phyloP scores from a whole-genome alignment of 2,113 vertebrate genomes.

The Etia nguti region DNA sequence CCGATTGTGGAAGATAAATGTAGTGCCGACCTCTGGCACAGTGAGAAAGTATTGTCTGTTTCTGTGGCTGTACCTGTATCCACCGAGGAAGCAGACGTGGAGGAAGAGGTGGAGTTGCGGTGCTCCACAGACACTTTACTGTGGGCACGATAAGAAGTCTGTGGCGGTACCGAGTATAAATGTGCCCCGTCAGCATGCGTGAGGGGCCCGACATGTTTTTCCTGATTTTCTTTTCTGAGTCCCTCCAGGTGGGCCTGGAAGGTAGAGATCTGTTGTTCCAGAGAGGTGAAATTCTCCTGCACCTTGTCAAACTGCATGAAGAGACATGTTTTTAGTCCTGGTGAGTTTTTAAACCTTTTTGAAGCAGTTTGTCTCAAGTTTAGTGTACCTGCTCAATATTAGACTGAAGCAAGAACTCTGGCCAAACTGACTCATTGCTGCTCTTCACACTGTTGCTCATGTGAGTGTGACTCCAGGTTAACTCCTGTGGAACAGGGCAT shows the following conservation, averaged over 20 bases:
- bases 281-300: constrained; percentile 55
- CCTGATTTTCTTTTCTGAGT: constrained; percentile 12
- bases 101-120: neutral
- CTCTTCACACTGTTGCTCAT: constrained; percentile 11
- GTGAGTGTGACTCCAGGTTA: constrained; percentile 53
- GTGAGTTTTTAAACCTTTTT: neutral
- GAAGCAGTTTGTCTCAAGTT: neutral
- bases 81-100: neutral
- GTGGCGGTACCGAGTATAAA: neutral
- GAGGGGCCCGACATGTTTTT: neutral
- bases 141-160: neutral
- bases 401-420: constrained; percentile 64
- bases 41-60: neutral
- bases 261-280: constrained; percentile 67
- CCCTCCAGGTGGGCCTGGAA: constrained; percentile 72
- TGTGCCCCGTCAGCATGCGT: neutral
- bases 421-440: constrained; percentile 60
- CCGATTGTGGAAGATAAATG: constrained; percentile 21
- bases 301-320: constrained; percentile 66
- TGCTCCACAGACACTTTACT: neutral
- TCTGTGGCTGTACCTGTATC: neutral
- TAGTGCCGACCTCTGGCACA: constrained; percentile 25
- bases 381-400: constrained; percentile 70
- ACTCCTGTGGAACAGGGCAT: constrained; percentile 37
- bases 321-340: neutral